These are phyloP conservation scores for Scolopax bukidnonensis DNA, from an alignment of 2,797 vertebrate genomes.

Conservation along the genomic window DNA sequence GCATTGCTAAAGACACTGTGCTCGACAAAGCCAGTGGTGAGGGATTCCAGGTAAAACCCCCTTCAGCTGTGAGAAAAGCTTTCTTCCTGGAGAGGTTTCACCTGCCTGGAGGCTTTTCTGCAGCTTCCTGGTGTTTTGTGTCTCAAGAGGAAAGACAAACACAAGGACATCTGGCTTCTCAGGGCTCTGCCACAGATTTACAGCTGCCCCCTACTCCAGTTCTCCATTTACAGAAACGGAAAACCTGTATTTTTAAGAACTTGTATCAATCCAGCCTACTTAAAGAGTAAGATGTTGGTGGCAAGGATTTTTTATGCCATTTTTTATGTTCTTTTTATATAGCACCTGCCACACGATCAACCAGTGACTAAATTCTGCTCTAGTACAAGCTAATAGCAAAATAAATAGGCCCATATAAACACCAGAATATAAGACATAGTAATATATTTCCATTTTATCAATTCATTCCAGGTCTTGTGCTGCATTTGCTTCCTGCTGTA, in stretches of 20 bases:
- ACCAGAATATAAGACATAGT: background rate
- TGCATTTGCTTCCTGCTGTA: background rate
- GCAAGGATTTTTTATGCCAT: background rate
- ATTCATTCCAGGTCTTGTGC: background rate
- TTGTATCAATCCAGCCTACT: background rate
- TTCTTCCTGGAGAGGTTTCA: background rate
- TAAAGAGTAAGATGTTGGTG: background rate
- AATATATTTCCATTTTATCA: background rate
- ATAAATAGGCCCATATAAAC: background rate
- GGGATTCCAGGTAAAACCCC: background rate
- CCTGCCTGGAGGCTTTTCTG: background rate
- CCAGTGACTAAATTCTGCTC: background rate
- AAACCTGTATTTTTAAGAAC: background rate
- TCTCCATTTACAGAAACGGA: background rate
- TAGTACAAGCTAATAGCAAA: background rate
- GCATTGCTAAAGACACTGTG: background rate
- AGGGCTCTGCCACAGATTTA: background rate
- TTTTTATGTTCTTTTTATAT: background rate
- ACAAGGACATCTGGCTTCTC: background rate
- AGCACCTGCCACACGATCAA: background rate
- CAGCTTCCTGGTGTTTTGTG: background rate
- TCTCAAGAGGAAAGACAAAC: background rate
- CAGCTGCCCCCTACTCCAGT: background rate
- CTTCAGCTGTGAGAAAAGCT: background rate
- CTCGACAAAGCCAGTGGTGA: background rate